phyloP scores from a whole-genome alignment of 2,888 invertebrate species.

The Barypeithes pellucidus region DNA sequence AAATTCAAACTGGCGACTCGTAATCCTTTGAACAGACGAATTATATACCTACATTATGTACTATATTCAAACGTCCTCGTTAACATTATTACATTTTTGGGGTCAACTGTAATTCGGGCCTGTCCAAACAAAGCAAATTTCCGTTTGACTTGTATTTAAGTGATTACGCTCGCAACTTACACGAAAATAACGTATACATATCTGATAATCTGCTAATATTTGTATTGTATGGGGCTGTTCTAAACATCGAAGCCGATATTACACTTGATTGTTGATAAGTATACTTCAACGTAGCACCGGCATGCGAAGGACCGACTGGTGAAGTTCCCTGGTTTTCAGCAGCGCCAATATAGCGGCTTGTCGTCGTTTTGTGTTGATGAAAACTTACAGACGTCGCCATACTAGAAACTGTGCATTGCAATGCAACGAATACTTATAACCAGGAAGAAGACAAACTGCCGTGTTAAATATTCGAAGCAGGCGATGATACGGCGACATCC shows the following conservation, averaged over 20 bases:
- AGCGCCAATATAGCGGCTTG: too few species aligned
- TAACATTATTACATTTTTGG: not conserved
- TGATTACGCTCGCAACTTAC: not conserved
- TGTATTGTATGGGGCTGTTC: not conserved
- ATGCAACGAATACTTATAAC: too few species aligned
- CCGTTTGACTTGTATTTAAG: not conserved
- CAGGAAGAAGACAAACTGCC: too few species aligned
- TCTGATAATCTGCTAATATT: conserved; percentile 1
- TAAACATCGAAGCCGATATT: not conserved
- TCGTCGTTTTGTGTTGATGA: too few species aligned
- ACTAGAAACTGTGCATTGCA: too few species aligned
- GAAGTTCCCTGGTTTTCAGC: too few species aligned
- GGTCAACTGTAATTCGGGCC: not conserved
- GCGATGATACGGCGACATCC: too few species aligned
- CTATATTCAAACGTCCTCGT: not conserved
- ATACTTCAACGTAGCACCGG: too few species aligned
- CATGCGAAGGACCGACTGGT: too few species aligned
- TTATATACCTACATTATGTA: not conserved
- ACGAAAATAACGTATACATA: not conserved
- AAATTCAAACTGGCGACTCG: not conserved
- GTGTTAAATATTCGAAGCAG: too few species aligned
- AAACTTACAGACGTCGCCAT: too few species aligned
- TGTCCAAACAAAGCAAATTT: conserved; percentile 5
- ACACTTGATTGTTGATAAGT: too few species aligned
- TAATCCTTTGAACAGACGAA: not conserved